Evolutionary conservation across 2,888 invertebrate species (phyloP), one percentile per base, ranked within the genome.

Genomic region (Drosophila sordidula): DNA sequence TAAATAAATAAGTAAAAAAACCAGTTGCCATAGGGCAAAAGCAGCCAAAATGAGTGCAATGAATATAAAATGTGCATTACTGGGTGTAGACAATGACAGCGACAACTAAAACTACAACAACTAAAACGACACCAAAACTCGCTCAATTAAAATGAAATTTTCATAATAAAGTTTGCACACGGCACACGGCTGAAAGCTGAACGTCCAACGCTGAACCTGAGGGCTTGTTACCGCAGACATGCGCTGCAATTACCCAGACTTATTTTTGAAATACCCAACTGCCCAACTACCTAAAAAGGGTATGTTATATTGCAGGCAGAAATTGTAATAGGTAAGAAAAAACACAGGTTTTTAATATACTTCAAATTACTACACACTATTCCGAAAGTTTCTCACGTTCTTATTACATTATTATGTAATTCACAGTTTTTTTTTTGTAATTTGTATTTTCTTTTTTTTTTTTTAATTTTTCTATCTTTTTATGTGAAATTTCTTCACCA

Each of bases 81-180:
- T 8, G 32, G 39, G 9, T n/a, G 39, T 61, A 42, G 39, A 55
- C 56, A 62, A 38, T 54, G 32, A 44, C 52, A 44, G 16, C 32
- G 42, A 57, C 54, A 59, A 54, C 49, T 14, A 57, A 22, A 42
- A 56, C 49, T 59, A 51, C 29, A 51, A 29, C 41, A 63, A 38
- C 38, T 39, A 47, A 32, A 59, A 49, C 26, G 41, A 64, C 45
- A 58, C 39, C 58, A 58, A 63, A 70, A 42, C 74, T 65, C 73
- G 63, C 71, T 73, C 81, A 89, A 89, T 85, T 89, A 89, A 85
- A 87, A 89, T 87, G 72, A 75, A 89, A 87, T 89, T 89, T 85
- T 79, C 84, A 85, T 85, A 87, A 85, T 85, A 77, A 87, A 79
- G 70, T 87, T 83, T 70, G 49, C 36, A 55, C 34, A 38, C 57